Percentiles rank a stretch among this genome's conserved stretches.
phyloP scores from a whole-genome alignment of 1,140 invertebrate species.

The Zaprionus kolodkinae region DNA sequence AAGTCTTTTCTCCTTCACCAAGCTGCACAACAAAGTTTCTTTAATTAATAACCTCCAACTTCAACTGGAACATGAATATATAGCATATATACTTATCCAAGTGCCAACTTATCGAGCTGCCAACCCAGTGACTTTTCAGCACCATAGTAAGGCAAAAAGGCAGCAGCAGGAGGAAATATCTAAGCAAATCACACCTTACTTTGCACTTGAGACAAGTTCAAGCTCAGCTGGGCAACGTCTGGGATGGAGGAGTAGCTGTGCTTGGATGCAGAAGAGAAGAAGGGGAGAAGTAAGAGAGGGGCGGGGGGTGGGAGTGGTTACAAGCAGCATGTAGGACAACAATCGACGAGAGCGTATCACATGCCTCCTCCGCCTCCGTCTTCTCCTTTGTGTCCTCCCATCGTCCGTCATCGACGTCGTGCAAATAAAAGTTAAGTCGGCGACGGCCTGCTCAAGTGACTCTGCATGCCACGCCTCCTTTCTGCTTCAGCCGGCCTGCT shows the following conservation, averaged over 20 bases:
- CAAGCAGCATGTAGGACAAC: slow-evolving; percentile 51
- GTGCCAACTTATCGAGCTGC: neutral
- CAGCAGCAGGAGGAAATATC: neutral
- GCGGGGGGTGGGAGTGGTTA: neutral
- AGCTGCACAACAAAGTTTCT: too few relatives aligned
- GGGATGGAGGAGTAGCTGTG: too few relatives aligned
- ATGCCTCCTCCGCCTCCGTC: too few relatives aligned
- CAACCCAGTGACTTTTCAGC: neutral
- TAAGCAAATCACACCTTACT: neutral
- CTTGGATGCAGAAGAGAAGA: too few relatives aligned
- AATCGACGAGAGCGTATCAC: slow-evolving; percentile 73
- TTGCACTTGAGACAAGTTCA: neutral
- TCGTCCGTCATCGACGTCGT: slow-evolving; percentile 43
- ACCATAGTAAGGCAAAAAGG: neutral
- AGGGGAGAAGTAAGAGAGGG: too few relatives aligned
- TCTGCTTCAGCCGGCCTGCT: too few relatives aligned
- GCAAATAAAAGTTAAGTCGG: slow-evolving; percentile 77
- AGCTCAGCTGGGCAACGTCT: neutral
- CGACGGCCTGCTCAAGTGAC: slow-evolving; percentile 73
- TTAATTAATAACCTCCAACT: neutral
- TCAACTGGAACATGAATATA: neutral
- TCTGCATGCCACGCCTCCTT: too few relatives aligned
- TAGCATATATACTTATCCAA: neutral
- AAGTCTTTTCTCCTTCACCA: neutral
- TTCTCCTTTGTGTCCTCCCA: neutral